A percentile compares a stretch with the other conserved stretches of the same genome.
These are phyloP conservation scores for Sebastes itinus DNA, from an alignment of 2,797 vertebrate species.

Conservation along the genomic window DNA sequence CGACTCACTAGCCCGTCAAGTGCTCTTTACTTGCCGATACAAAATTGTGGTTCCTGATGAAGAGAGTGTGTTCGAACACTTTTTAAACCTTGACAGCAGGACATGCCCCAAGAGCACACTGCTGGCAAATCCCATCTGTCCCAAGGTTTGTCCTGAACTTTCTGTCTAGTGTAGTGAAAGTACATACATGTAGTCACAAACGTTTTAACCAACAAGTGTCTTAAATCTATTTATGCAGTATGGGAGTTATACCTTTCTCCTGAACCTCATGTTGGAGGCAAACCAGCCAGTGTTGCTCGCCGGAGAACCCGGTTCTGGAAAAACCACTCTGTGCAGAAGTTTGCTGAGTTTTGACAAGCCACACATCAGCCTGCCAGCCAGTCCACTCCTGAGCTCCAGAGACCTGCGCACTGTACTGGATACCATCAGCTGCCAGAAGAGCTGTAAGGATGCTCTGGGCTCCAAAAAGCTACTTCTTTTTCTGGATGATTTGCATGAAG, in stretches of 20 bases:
- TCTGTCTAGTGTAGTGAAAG: not conserved
- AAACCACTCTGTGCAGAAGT: conserved; percentile 81
- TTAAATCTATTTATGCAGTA: conserved; percentile 63
- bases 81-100: conserved; percentile 66
- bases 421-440: conserved; percentile 30
- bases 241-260: conserved; percentile 74
- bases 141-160: conserved; percentile 78
- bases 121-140: conserved; percentile 54
- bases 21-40: conserved; percentile 73
- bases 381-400: conserved; percentile 66
- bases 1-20: conserved; percentile 76
- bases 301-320: conserved; percentile 85
- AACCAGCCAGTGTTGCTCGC: conserved; percentile 83
- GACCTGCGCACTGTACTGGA: conserved; percentile 77
- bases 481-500: conserved; percentile 72
- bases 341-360: conserved; percentile 74
- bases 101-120: conserved; percentile 48
- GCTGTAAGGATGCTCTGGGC: not conserved
- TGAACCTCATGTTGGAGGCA: conserved; percentile 80
- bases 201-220: not conserved
- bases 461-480: conserved; percentile 67
- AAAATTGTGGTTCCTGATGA: conserved; percentile 76
- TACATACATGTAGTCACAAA: not conserved
- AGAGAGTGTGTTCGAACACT: conserved; percentile 84
- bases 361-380: conserved; percentile 65